Base-by-base conservation (phyloP, 1,140 invertebrate species). In the Plectrocnemia conspersa region DNA sequence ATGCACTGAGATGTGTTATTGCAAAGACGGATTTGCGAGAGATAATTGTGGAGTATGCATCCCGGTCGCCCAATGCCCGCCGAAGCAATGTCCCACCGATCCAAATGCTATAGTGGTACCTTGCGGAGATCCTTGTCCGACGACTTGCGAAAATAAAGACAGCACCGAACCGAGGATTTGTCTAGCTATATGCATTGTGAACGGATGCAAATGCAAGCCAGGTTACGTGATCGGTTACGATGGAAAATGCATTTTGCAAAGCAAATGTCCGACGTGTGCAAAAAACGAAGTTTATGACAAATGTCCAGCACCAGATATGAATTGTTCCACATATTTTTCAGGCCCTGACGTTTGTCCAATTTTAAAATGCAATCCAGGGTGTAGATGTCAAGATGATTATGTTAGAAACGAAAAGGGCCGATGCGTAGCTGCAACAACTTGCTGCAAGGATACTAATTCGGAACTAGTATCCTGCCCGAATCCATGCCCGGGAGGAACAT, bases 1-100 rank as follows among this genome's bases (percentile, higher is more conserved):
- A 11, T 79, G 78, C 44, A 77, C 74, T 19, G 63, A 70, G 40
- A 70, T 59, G 42, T 81, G 79, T 53, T 79, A 79, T 49, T 79
- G 77, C 56, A 64, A 67, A 7, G 53, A 73, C 1, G 72, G 70
- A 0, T 78, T 66, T 52, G 76, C 76, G 0, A 66, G 77, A 4
- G 56, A 73, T 50, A 23, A 40, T 13, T 54, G 56, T 0, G 65
- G 67, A 5, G 58, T 22, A 3, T 79, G 77, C 52, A 70, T 79
- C 19, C 74, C 75, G 0, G 58, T 63, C 11, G 33, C 49, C 1
- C 19, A 65, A 42, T 69, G 67, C 42, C 59, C 56, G 38, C 45
- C 47, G n/a, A 50, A 13, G 18, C 33, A 50, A 25, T 55, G 53
- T 16, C 16, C 6, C 27, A 18, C 21, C 10, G 53, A 55, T 46